Percentiles rank a stretch among this genome's conserved stretches.
phyloP scores from a whole-genome alignment of 2,113 vertebrate species.

The Elaphurus davidianus region DNA sequence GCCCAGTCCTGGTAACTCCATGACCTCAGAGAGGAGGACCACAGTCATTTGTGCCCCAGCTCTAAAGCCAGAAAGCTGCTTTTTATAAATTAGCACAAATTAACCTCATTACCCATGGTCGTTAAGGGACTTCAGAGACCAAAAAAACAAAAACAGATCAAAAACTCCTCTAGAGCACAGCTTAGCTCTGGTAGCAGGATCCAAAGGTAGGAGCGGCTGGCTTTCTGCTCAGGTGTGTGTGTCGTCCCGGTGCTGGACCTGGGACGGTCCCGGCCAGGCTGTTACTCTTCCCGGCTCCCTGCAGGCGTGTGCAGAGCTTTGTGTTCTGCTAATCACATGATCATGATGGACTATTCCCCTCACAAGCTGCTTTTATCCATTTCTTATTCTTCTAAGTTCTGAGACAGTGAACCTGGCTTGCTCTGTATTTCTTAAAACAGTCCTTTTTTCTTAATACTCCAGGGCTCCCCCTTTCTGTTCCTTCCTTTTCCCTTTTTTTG shows the following conservation, averaged over 20 bases:
- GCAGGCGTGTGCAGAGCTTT: not conserved
- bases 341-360: not conserved
- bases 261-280: not conserved
- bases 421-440: constrained; percentile 17
- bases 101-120: not conserved
- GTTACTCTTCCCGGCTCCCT: not conserved
- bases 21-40: not conserved
- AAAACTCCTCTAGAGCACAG: not conserved
- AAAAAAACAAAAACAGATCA: not conserved
- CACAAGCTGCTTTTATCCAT: not conserved
- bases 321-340: not conserved
- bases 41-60: not conserved
- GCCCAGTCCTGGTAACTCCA: not conserved
- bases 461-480: not conserved
- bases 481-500: fast-evolving
- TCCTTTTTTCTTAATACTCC: not conserved
- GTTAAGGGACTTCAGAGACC: not conserved
- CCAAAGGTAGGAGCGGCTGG: not conserved
- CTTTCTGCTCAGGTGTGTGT: not conserved
- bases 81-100: not conserved
- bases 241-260: not conserved
- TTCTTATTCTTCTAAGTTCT: constrained; percentile 25
- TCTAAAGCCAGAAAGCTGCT: not conserved
- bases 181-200: not conserved
- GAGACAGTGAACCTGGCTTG: not conserved